Evolutionary conservation across 92 coral and sea anemone genomes (phyloP).

Genomic region (Epizoanthus rinbou): DNA sequence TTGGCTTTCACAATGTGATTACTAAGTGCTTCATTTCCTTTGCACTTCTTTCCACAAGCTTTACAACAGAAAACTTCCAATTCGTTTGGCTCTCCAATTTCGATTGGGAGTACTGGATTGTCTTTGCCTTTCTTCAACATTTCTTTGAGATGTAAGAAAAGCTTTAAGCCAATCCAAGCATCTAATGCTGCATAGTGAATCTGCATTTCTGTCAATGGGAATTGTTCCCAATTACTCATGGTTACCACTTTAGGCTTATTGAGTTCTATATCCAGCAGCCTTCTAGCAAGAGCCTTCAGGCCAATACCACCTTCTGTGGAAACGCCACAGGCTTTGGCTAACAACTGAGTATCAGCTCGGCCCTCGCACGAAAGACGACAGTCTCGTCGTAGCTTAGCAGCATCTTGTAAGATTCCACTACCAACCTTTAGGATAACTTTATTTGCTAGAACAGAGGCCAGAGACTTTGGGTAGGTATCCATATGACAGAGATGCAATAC

Average conservation of each 20-base stretch:
- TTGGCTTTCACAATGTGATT: slow-evolving; percentile 55
- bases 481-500: slow-evolving; percentile 74
- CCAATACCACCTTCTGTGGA: slow-evolving; percentile 49
- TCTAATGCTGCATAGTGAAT: slow-evolving; percentile 83
- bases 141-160: slow-evolving; percentile 56
- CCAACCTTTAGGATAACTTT: slow-evolving; percentile 73
- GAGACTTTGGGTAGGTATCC: slow-evolving; percentile 57
- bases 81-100: slow-evolving; percentile 6
- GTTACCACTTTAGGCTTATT: slow-evolving; percentile 57
- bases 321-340: slow-evolving; percentile 52
- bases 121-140: background rate
- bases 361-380: slow-evolving; percentile 69
- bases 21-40: slow-evolving; percentile 47
- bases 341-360: slow-evolving; percentile 61
- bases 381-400: slow-evolving; percentile 60
- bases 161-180: slow-evolving; percentile 83
- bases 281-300: slow-evolving; percentile 59
- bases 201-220: slow-evolving; percentile 56
- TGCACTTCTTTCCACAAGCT: slow-evolving; percentile 58
- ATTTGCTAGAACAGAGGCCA: slow-evolving; percentile 49
- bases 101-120: slow-evolving; percentile 27
- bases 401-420: slow-evolving; percentile 75
- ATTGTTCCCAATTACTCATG: slow-evolving; percentile 80
- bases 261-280: slow-evolving; percentile 60
- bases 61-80: slow-evolving; percentile 20